These are phyloP conservation scores for Carollia perspicillata DNA, from an alignment of 2,113 vertebrate species.

Conservation along the genomic window DNA sequence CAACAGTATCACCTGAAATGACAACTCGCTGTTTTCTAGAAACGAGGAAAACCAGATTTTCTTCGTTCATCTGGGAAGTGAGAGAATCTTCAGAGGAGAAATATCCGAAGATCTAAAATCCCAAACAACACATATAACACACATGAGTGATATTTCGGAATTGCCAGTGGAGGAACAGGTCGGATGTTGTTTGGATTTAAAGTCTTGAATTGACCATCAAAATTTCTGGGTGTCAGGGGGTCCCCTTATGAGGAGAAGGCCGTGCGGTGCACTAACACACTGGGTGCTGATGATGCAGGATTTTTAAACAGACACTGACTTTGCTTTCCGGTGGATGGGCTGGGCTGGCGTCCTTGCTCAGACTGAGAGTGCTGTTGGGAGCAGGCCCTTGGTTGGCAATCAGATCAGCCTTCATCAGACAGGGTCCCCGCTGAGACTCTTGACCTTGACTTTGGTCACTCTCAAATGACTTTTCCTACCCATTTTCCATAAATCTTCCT, in stretches of 20 bases:
- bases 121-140: conserved; percentile 7
- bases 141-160: background rate
- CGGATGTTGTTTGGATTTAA: background rate
- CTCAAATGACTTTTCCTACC: background rate
- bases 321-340: background rate
- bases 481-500: background rate
- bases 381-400: background rate
- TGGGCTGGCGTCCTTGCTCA: background rate
- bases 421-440: background rate
- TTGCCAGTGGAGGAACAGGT: background rate
- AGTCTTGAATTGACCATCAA: background rate
- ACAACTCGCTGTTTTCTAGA: conserved; percentile 78
- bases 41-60: conserved; percentile 77
- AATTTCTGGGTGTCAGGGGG: background rate
- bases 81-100: conserved; percentile 55
- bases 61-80: conserved; percentile 68
- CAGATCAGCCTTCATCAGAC: background rate
- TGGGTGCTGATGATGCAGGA: background rate
- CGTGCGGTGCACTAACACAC: background rate
- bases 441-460: background rate
- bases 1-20: conserved; percentile 76
- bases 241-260: background rate
- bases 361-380: background rate
- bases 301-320: background rate
- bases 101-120: conserved; percentile 82